phyloP scores from a whole-genome alignment of 1,140 invertebrate species.

The Marisa cornuarietis region DNA sequence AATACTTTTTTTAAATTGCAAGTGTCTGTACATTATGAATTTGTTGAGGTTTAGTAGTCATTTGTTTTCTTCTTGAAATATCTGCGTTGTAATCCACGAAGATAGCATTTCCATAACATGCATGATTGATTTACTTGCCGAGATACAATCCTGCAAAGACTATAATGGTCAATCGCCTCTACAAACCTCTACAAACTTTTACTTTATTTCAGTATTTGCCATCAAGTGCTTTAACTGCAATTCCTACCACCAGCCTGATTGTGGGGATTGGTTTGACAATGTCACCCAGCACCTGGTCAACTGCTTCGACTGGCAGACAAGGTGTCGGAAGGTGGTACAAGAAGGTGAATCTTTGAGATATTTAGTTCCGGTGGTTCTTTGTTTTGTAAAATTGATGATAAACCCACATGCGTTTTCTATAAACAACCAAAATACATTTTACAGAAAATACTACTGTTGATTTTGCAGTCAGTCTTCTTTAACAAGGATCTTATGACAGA shows the following conservation, averaged over 20 bases:
- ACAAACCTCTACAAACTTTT: constrained; percentile 1
- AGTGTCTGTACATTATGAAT: too few species aligned
- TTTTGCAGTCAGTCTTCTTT: too few species aligned
- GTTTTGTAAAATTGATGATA: too few species aligned
- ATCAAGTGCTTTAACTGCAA: constrained; percentile 65
- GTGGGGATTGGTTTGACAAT: constrained; percentile 66
- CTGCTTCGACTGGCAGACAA: constrained; percentile 48
- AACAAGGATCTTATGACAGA: too few species aligned
- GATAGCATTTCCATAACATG: too few species aligned
- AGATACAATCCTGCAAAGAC: not conserved
- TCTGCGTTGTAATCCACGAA: not conserved
- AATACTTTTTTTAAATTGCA: too few species aligned
- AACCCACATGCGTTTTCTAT: too few species aligned
- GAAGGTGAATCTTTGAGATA: constrained; percentile 50
- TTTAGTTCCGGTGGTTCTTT: too few species aligned
- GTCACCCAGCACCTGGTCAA: constrained; percentile 56
- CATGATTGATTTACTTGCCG: not conserved
- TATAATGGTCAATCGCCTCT: not conserved
- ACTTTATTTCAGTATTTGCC: constrained; percentile 43
- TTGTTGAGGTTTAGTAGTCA: too few species aligned
- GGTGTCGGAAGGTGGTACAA: constrained; percentile 65
- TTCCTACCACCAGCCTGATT: constrained; percentile 62
- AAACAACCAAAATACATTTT: too few species aligned
- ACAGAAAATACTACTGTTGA: too few species aligned
- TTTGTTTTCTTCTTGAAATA: too few species aligned